Conservation (phyloP, 2,113 vertebrate species). For the Gambusia holbrooki region DNA sequence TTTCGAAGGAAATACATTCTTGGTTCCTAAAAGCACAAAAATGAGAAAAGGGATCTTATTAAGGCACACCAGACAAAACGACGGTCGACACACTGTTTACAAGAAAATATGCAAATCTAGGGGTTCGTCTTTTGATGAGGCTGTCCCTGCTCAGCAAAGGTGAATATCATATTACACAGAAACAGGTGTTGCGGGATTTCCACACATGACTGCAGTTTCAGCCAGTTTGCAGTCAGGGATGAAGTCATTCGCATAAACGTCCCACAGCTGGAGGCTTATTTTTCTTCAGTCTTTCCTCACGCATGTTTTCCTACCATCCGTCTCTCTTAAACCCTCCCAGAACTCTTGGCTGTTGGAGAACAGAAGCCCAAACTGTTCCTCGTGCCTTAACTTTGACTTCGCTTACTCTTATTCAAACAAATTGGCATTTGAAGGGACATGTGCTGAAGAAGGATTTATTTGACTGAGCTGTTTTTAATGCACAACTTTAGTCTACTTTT, state of each 20-base stretch:
- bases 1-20: not conserved
- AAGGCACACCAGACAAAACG: not conserved
- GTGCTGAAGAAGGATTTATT: not conserved
- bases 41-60: not conserved
- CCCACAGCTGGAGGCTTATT: conserved; percentile 50
- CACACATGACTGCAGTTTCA: not conserved
- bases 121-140: not conserved
- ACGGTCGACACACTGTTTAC: not conserved
- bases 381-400: conserved; percentile 25
- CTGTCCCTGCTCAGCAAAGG: not conserved
- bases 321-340: conserved; percentile 9
- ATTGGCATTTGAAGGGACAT: conserved; percentile 6
- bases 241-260: conserved; percentile 61
- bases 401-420: conserved; percentile 24
- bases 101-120: not conserved
- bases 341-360: conserved; percentile 4
- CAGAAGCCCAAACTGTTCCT: conserved; percentile 28
- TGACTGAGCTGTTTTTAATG: conserved; percentile 24
- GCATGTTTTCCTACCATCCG: conserved; percentile 35
- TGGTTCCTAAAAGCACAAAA: not conserved
- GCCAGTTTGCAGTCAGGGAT: conserved; percentile 49
- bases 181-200: conserved; percentile 6
- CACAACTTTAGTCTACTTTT: not conserved
- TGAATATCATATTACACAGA: conserved; percentile 1
- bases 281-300: not conserved